These are phyloP conservation scores for Spisula solida DNA, from an alignment of 2,888 invertebrate species.

Conservation along the genomic window DNA sequence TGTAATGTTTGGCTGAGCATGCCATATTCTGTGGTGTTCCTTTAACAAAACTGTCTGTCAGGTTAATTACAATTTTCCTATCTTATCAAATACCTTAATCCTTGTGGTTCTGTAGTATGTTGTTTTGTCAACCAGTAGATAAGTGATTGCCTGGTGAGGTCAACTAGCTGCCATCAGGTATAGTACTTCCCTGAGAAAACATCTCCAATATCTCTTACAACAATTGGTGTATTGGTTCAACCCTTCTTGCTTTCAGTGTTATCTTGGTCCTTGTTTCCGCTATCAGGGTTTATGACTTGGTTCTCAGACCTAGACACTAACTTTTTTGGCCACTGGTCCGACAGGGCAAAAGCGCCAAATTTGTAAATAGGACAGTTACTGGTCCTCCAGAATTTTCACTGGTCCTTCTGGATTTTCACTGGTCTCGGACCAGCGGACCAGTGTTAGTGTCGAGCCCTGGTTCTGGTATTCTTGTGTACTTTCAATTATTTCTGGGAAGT, in stretches of 20 bases:
- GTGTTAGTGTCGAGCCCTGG: no score
- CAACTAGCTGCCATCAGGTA: not conserved
- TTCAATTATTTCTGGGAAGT: constrained; percentile 24
- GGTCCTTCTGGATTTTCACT: no score
- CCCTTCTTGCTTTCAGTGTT: not conserved
- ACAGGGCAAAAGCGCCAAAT: no score
- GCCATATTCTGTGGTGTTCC: constrained; percentile 3
- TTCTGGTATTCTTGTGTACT: not conserved
- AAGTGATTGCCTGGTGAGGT: not conserved
- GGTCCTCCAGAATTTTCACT: no score
- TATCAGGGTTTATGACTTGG: constrained; percentile 8
- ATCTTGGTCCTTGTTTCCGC: not conserved
- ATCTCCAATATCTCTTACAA: constrained; percentile 2
- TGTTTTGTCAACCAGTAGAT: constrained; percentile 35
- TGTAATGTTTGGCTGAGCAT: not conserved
- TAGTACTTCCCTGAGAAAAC: constrained; percentile 35
- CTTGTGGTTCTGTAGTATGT: constrained; percentile 27
- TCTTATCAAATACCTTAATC: constrained; percentile 13
- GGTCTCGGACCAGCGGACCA: no score
- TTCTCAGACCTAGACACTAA: no score
- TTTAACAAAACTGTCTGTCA: not conserved
- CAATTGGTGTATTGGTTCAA: constrained; percentile 18
- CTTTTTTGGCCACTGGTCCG: no score
- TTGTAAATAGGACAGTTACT: no score
- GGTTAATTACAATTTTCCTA: not conserved